Conservation (phyloP, 2,113 vertebrate species). For the Coturnix japonica region DNA sequence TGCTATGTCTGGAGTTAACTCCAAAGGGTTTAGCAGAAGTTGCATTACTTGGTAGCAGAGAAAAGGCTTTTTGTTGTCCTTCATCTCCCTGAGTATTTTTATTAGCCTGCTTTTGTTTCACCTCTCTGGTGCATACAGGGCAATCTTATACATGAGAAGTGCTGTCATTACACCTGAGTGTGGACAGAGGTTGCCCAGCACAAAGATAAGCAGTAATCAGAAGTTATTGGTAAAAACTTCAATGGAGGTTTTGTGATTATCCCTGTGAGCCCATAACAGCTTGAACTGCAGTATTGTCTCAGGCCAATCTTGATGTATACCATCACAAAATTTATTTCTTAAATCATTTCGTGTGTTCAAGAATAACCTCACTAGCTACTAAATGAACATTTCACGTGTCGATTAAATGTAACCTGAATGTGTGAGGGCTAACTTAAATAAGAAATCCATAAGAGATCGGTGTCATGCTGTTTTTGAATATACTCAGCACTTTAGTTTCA, state of each 20-base stretch:
- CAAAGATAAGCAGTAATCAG: background rate
- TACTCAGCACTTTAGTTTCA: background rate
- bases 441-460: background rate
- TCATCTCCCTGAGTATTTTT: background rate
- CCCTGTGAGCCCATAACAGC: background rate
- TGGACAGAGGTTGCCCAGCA: background rate
- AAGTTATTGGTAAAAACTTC: background rate
- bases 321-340: background rate
- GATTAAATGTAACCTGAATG: background rate
- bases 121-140: background rate
- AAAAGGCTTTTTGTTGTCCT: background rate
- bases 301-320: background rate
- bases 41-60: background rate
- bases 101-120: background rate
- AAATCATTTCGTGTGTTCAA: background rate
- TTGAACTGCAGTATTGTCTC: background rate
- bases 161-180: background rate
- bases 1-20: background rate
- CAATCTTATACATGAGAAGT: too few species aligned
- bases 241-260: background rate
- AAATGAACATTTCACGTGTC: background rate
- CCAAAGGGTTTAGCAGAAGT: background rate
- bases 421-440: background rate
- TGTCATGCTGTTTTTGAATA: background rate
- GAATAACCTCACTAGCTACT: background rate